These are phyloP conservation scores for Mesoclemmys tuberculata DNA, from an alignment of 2,113 vertebrate species.

Conservation along the genomic window DNA sequence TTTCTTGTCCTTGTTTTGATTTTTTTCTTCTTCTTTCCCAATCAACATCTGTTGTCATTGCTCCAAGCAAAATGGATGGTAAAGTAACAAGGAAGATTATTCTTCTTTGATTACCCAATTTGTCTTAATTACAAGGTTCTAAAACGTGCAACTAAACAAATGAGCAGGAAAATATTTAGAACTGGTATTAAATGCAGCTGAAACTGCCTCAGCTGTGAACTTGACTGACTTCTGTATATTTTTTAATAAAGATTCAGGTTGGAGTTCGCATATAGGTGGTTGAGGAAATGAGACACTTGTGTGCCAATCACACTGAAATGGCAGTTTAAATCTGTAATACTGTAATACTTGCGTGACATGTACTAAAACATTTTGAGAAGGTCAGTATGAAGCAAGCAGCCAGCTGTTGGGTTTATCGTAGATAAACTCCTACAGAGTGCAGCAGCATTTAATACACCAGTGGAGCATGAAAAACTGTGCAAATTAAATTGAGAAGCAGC, in stretches of 20 bases:
- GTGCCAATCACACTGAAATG: conserved; percentile 74
- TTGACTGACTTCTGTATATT: conserved; percentile 60
- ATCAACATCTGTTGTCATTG: conserved; percentile 76
- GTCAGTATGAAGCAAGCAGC: conserved; percentile 87
- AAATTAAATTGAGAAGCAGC: conserved; percentile 94
- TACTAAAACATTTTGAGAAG: conserved; percentile 81
- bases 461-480: conserved; percentile 95
- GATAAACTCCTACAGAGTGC: conserved; percentile 89
- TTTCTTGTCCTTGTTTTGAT: conserved; percentile 42
- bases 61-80: conserved; percentile 76
- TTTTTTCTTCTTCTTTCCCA: conserved; percentile 60
- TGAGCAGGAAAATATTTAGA: conserved; percentile 69
- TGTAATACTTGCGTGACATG: conserved; percentile 69
- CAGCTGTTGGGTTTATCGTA: conserved; percentile 92
- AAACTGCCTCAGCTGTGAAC: conserved; percentile 65
- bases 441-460: conserved; percentile 93
- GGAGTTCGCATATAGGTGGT: conserved; percentile 50
- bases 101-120: conserved; percentile 80
- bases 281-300: conserved; percentile 61
- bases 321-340: conserved; percentile 68
- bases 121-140: conserved; percentile 80
- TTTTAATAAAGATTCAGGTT: conserved; percentile 69
- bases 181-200: conserved; percentile 62
- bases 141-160: conserved; percentile 72
- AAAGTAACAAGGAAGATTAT: conserved; percentile 79